Percentiles rank a stretch among this genome's conserved stretches.
phyloP scores from a whole-genome alignment of 2,113 vertebrate genomes.

The Gavia stellata region DNA sequence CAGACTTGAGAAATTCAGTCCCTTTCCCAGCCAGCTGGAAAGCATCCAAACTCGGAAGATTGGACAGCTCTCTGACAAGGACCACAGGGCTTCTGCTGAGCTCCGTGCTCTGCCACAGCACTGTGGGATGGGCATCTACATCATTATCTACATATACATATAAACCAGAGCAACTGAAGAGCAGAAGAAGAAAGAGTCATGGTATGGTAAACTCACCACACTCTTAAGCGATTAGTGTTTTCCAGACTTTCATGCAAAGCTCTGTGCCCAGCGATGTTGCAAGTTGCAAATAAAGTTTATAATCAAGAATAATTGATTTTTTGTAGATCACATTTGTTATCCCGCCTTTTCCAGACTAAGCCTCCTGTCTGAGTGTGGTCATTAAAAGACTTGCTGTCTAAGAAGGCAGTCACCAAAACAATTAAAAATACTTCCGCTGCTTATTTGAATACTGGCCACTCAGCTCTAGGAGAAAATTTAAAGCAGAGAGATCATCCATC shows the following conservation, averaged over 20 bases:
- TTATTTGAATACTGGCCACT: neutral
- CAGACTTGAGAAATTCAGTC: neutral
- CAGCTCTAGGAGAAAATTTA: neutral
- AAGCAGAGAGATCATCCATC: neutral
- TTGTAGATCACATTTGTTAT: neutral
- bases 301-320: neutral
- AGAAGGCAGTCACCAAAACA: neutral
- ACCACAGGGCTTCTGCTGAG: neutral
- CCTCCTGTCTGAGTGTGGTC: neutral
- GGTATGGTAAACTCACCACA: neutral
- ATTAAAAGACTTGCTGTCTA: neutral
- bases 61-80: neutral
- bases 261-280: neutral
- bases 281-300: neutral
- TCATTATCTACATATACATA: no score
- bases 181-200: neutral
- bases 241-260: neutral
- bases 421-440: neutral
- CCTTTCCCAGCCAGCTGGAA: neutral
- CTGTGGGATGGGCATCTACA: neutral
- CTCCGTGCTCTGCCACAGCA: neutral
- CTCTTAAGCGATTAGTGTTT: neutral
- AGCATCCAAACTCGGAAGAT: neutral
- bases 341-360: neutral
- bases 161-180: neutral